Evolutionary conservation across 2,113 vertebrate species (phyloP).

Genomic region (Gallinago jamesoni): DNA sequence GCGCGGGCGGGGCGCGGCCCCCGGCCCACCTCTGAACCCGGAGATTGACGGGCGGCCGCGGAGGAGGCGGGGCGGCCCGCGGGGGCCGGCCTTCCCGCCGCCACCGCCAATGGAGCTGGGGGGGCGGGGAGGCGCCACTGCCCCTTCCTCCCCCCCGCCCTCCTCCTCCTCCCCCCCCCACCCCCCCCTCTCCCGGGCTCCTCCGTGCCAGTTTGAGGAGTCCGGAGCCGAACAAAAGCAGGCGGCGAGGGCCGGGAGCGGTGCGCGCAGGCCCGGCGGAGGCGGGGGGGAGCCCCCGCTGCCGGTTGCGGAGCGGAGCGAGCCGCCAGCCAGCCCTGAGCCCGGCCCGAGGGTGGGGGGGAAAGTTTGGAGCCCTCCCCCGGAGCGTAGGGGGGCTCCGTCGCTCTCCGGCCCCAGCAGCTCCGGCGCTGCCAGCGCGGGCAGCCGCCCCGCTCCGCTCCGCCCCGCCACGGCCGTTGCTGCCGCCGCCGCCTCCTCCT

Average conservation of each 20-base stretch:
- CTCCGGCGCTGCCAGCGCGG: not conserved
- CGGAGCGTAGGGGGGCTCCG: not conserved
- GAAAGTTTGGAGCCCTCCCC: not conserved
- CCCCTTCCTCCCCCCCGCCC: not conserved
- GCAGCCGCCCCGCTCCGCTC: not conserved
- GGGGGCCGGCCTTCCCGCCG: not conserved
- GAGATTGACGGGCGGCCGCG: conserved; percentile 39
- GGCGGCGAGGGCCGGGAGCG: conserved; percentile 48
- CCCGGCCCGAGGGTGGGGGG: not conserved
- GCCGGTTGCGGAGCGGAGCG: not conserved
- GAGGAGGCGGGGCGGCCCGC: not conserved
- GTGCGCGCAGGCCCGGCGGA: conserved; percentile 51
- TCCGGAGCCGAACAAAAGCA: conserved; percentile 76
- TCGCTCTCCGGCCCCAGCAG: not conserved
- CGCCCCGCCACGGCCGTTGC: not conserved
- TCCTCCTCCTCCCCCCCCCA: not conserved
- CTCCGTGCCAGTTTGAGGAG: conserved; percentile 73
- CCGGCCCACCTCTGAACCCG: conserved; percentile 48
- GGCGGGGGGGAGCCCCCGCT: not conserved
- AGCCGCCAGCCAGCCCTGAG: not conserved
- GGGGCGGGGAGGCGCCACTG: not conserved
- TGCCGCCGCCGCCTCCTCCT: not conserved
- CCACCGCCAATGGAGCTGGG: not conserved
- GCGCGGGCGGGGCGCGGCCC: conserved; percentile 10
- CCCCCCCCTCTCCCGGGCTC: conserved; percentile 59